These are phyloP conservation scores for Cyclophora punctaria DNA, from an alignment of 2,888 invertebrate species.

Conservation along the genomic window DNA sequence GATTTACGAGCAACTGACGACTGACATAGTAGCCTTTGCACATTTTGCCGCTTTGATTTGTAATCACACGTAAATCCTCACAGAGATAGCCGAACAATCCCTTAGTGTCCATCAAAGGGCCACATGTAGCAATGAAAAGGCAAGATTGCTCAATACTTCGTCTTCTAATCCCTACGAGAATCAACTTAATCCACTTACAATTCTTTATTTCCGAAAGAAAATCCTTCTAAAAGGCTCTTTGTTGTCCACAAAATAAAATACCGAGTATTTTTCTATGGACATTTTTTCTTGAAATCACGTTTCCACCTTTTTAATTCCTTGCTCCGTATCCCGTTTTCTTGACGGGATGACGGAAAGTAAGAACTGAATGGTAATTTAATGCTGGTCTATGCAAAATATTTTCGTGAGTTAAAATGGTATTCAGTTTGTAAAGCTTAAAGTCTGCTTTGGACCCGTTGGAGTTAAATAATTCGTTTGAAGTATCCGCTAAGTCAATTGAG, in stretches of 20 bases:
- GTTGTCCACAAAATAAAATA: slow-evolving; percentile 44
- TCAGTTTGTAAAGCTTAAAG: not conserved
- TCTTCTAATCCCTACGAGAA: slow-evolving; percentile 42
- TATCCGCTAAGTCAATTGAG: too few relatives aligned
- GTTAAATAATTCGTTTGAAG: too few relatives aligned
- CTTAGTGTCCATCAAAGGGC: slow-evolving; percentile 45
- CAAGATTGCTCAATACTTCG: slow-evolving; percentile 40
- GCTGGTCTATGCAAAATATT: slow-evolving; percentile 9
- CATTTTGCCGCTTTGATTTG: slow-evolving; percentile 13
- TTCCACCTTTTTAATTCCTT: slow-evolving; percentile 37
- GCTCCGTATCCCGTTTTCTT: slow-evolving; percentile 24
- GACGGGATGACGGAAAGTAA: slow-evolving; percentile 19
- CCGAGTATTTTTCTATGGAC: slow-evolving; percentile 26
- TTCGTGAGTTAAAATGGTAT: not conserved
- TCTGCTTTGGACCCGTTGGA: too few relatives aligned
- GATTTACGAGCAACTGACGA: too few relatives aligned
- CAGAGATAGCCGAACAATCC: slow-evolving; percentile 41
- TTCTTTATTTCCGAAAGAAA: slow-evolving; percentile 47
- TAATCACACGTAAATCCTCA: slow-evolving; percentile 42
- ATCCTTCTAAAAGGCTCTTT: slow-evolving; percentile 46
- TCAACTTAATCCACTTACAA: slow-evolving; percentile 44
- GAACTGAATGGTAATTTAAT: slow-evolving; percentile 28
- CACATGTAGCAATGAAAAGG: slow-evolving; percentile 41
- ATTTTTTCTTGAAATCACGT: slow-evolving; percentile 34
- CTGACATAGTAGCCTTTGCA: not conserved